Evolutionary conservation across 2,113 vertebrate species (phyloP).

Genomic region (Halcyon senegalensis): DNA sequence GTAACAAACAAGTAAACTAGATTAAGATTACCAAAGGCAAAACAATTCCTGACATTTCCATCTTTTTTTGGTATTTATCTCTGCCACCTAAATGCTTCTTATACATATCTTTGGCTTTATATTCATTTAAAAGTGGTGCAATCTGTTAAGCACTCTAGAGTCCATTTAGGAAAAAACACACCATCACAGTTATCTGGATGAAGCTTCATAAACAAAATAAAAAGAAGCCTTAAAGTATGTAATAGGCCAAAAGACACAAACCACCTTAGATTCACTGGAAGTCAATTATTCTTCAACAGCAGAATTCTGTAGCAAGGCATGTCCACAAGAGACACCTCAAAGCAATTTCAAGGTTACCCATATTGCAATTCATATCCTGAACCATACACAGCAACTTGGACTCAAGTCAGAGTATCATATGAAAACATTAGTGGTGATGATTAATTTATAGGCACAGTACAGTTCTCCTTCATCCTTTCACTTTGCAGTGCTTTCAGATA

Average conservation of each 20-base stretch:
- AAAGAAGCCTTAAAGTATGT: neutral
- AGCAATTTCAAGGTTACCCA: neutral
- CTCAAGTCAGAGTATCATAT: neutral
- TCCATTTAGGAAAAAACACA: neutral
- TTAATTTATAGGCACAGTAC: neutral
- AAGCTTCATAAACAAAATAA: neutral
- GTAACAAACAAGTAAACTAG: neutral
- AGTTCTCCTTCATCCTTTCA: neutral
- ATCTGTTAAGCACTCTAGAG: neutral
- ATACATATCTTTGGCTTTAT: neutral
- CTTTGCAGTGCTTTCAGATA: neutral
- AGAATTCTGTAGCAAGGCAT: neutral
- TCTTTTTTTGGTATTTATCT: neutral
- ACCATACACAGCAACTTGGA: neutral
- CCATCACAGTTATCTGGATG: neutral
- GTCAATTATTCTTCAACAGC: neutral
- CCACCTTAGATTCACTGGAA: neutral
- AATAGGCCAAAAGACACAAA: neutral
- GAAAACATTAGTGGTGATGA: neutral
- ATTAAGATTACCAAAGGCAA: neutral
- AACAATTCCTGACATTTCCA: neutral
- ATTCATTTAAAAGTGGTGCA: neutral
- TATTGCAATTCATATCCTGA: neutral
- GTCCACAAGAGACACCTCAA: neutral
- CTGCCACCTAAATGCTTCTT: neutral